Conservation (phyloP, 2,888 invertebrate genomes). For the Amiota mariae region DNA sequence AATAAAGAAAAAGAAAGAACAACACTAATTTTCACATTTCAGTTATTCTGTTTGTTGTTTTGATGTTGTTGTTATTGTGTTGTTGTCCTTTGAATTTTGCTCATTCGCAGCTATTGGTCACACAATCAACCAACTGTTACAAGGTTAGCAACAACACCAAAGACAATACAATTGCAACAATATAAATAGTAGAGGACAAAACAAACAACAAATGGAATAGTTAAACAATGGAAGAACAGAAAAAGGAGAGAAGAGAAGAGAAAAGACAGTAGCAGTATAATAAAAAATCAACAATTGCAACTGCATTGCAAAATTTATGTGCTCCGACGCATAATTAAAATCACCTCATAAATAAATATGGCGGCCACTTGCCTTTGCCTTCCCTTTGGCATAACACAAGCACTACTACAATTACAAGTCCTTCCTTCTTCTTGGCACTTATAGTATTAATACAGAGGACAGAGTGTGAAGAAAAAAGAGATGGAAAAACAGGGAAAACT, state of each 20-base stretch:
- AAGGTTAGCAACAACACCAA: slow-evolving; percentile 21
- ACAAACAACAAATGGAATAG: slow-evolving; percentile 17
- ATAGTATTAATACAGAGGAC: too few relatives aligned
- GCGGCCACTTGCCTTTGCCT: slow-evolving; percentile 12
- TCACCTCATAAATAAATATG: slow-evolving; percentile 60
- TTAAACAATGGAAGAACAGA: background rate
- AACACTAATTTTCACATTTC: background rate
- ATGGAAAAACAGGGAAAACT: background rate
- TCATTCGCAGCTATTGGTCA: background rate
- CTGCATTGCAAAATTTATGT: slow-evolving; percentile 52
- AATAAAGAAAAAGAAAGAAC: background rate
- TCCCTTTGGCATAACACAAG: background rate
- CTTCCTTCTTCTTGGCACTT: too few relatives aligned
- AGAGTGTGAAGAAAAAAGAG: background rate
- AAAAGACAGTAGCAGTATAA: background rate
- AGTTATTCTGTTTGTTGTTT: background rate
- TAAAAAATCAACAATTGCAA: slow-evolving; percentile 15
- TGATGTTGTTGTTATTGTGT: slow-evolving; percentile 4
- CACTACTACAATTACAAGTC: too few relatives aligned
- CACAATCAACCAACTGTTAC: background rate
- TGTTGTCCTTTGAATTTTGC: background rate
- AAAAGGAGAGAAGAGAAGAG: background rate
- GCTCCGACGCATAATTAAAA: slow-evolving; percentile 57
- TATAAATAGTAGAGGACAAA: slow-evolving; percentile 10
- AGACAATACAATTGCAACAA: slow-evolving; percentile 10